Evolutionary conservation across 2,888 invertebrate species (phyloP), one percentile per base, ranked within the genome.

Genomic region (Cryptocephalus primarius): DNA sequence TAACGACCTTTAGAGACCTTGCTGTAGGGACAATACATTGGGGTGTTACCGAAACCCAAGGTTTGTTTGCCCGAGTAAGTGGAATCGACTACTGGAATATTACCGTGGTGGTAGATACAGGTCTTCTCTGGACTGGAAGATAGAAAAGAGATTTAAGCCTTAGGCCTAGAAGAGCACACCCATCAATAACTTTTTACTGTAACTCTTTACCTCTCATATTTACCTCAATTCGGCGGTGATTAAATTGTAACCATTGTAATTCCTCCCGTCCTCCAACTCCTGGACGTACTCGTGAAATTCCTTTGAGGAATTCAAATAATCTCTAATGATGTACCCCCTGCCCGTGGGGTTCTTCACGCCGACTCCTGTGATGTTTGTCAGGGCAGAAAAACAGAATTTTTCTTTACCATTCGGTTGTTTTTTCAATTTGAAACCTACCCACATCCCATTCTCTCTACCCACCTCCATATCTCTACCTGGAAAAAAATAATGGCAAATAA

Each of bases 381-480:
- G 67, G 0, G 81, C 77, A 4, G 76, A 82, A 14, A 80, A 70
- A 61, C 82, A 81, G 32, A 83, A 57, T 48, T 60, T 60, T 44
- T 52, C 54, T 47, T 54, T 49, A 11, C 22, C 22, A 22, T 22
- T 6, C 3, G 22, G 22, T 22, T 22, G 22, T 22, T 52, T 42
- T 48, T 60, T 55, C 39, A 67, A 68, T 14, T 71, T 73, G 34
- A 87, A 62, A 0, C 84, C 90, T 9, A 91, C 64, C 91, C 91
- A 92, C 32, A 89, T 86, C 1, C 91, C 90, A 43, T 83, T 83
- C 68, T 84, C 84, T 12, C 12, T 36, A 12, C 11, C 36, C n/a
- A 11, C 74, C 63, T 84, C 80, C 69, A 85, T 71, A 66, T 91
- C 91, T 48, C 78, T 75, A 40, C 89, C 90, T 88, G 48, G 42